phyloP scores from a whole-genome alignment of 1,140 invertebrate genomes.

The Charaxes varanes region DNA sequence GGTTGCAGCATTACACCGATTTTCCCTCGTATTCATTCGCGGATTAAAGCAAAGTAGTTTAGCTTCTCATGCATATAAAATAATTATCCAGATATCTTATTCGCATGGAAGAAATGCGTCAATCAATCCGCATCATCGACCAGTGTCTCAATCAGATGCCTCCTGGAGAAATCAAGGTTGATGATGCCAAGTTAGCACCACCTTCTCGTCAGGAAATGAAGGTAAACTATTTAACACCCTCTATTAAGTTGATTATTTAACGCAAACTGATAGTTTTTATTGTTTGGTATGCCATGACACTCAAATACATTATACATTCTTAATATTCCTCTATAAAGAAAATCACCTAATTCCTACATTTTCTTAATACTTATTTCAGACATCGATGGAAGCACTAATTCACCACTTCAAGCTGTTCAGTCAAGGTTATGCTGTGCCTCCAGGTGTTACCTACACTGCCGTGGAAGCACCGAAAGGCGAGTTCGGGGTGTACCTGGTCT shows the following conservation, averaged over 20 bases:
- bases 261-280: too few relatives aligned
- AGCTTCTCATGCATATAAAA: too few relatives aligned
- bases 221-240: conserved; percentile 26
- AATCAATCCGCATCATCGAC: conserved; percentile 94
- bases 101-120: conserved; percentile 97
- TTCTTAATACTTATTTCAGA: too few relatives aligned
- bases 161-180: conserved; percentile 91
- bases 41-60: too few relatives aligned
- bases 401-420: conserved; percentile 99
- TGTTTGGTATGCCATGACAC: too few relatives aligned
- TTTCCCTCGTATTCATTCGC: too few relatives aligned
- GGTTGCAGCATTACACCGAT: too few relatives aligned
- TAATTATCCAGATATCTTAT: conserved; percentile 90
- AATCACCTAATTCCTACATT: too few relatives aligned
- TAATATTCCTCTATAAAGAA: too few relatives aligned
- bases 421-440: conserved; percentile 97
- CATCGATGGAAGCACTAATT: conserved; percentile 98
- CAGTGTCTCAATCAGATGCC: conserved; percentile 99
- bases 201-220: conserved; percentile 85
- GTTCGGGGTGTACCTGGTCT: conserved; percentile 97
- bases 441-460: conserved; percentile 95
- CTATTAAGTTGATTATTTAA: too few relatives aligned
- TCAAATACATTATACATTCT: too few relatives aligned
- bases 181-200: conserved; percentile 94
- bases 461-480: conserved; percentile 98